Conservation (phyloP, 2,113 vertebrate genomes). For the Ictalurus punctatus region DNA sequence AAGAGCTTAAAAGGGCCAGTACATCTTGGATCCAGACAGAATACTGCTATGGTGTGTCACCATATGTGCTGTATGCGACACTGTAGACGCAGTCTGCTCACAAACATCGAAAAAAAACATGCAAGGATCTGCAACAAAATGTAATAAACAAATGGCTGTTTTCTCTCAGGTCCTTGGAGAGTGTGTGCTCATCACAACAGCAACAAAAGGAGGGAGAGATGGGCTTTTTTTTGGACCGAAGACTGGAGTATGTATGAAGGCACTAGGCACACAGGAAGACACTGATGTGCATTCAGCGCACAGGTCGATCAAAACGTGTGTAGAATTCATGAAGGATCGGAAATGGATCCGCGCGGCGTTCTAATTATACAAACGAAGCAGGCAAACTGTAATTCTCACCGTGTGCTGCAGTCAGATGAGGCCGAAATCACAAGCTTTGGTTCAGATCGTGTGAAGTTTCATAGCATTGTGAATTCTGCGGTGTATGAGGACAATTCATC, state of each 20-base stretch:
- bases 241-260: background rate
- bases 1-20: slow-evolving; percentile 7
- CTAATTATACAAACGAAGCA: background rate
- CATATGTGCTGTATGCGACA: slow-evolving; percentile 3
- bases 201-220: background rate
- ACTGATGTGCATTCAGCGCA: slow-evolving; percentile 29
- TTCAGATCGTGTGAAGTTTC: background rate
- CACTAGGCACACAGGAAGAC: background rate
- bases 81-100: background rate
- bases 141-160: slow-evolving; percentile 40
- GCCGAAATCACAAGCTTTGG: background rate
- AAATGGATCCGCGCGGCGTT: background rate
- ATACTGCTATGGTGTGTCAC: background rate
- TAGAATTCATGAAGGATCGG: slow-evolving; percentile 3
- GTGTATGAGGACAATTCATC: too few relatives aligned
- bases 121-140: slow-evolving; percentile 29
- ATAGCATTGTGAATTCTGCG: background rate
- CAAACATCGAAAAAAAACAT: background rate
- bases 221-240: slow-evolving; percentile 2
- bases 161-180: background rate
- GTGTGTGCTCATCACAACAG: background rate
- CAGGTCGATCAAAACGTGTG: slow-evolving; percentile 8
- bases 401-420: background rate
- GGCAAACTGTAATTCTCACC: background rate
- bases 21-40: slow-evolving; percentile 3